A percentile compares a stretch with the other conserved stretches of the same genome.
phyloP scores from a whole-genome alignment of 2,888 invertebrate genomes.

The Drosophila borealis region DNA sequence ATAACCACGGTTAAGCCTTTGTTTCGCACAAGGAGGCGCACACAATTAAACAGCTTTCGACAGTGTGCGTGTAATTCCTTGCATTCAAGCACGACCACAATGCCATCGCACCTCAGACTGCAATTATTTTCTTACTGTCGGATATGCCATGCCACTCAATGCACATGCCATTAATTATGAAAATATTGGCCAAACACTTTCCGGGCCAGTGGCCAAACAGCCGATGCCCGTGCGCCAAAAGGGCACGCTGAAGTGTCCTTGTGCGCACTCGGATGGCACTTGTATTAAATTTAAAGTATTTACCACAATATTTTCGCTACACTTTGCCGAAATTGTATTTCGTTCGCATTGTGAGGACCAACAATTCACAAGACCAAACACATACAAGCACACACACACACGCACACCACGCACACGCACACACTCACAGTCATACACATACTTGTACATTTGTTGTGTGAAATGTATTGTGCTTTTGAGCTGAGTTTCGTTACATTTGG shows the following conservation, averaged over 20 bases:
- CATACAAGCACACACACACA: conserved; percentile 8
- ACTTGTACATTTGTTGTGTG: conserved; percentile 31
- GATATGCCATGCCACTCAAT: conserved; percentile 38
- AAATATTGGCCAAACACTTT: conserved; percentile 79
- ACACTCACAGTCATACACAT: conserved; percentile 7
- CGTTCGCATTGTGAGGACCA: conserved; percentile 19
- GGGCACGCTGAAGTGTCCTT: conserved; percentile 43
- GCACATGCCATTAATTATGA: conserved; percentile 74
- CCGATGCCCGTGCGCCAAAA: conserved; percentile 5
- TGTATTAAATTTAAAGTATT: conserved; percentile 76
- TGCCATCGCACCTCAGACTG: conserved; percentile 42
- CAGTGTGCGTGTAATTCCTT: background rate
- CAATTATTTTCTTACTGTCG: conserved; percentile 54
- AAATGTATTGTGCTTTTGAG: conserved; percentile 61
- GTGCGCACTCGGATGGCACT: conserved; percentile 50
- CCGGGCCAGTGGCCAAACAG: conserved; percentile 29
- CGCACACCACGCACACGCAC: conserved; percentile 17
- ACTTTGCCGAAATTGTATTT: conserved; percentile 72
- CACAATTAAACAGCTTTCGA: background rate
- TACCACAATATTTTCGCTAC: conserved; percentile 74
- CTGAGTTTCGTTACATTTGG: conserved; percentile 38
- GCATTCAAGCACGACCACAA: conserved; percentile 23
- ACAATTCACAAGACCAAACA: conserved; percentile 47
- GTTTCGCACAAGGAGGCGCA: background rate
- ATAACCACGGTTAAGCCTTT: conserved; percentile 3